Percentiles rank a stretch among this genome's conserved stretches.
phyloP scores from a whole-genome alignment of 64 coral and sea anemone species.

The Porites lutea region DNA sequence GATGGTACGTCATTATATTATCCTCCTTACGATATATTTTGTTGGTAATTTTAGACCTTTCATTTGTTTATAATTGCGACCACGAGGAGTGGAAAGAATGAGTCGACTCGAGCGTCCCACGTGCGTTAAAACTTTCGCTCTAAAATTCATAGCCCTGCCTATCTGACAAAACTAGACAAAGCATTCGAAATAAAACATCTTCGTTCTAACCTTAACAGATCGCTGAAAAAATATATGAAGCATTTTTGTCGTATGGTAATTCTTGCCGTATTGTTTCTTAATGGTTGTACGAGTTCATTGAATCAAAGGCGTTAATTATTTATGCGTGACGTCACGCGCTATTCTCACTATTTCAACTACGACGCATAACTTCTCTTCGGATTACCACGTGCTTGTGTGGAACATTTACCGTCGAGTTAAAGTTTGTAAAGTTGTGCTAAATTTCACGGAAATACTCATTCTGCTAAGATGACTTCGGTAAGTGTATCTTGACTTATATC shows the following conservation, averaged over 20 bases:
- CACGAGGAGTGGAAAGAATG: neutral
- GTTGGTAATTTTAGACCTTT: neutral
- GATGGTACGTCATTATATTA: neutral
- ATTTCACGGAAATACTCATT: neutral
- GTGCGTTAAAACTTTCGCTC: neutral
- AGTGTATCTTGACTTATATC: neutral
- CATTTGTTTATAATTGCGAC: neutral
- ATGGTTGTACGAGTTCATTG: neutral
- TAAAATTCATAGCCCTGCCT: neutral
- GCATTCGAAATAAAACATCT: neutral
- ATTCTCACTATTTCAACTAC: too few relatives aligned
- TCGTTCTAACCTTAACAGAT: neutral
- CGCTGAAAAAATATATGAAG: neutral
- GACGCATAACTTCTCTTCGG: too few relatives aligned
- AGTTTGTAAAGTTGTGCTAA: neutral
- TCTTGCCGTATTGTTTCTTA: too few relatives aligned
- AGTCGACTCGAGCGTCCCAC: neutral
- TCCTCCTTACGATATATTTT: neutral
- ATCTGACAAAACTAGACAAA: neutral
- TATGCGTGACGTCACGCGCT: neutral
- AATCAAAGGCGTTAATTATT: neutral
- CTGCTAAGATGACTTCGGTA: slow-evolving; percentile 29
- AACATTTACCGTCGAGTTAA: neutral
- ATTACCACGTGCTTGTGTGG: neutral
- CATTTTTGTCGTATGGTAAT: too few relatives aligned